Conservation (phyloP, 2,797 vertebrate genomes). For the Dicrostonyx torquatus region DNA sequence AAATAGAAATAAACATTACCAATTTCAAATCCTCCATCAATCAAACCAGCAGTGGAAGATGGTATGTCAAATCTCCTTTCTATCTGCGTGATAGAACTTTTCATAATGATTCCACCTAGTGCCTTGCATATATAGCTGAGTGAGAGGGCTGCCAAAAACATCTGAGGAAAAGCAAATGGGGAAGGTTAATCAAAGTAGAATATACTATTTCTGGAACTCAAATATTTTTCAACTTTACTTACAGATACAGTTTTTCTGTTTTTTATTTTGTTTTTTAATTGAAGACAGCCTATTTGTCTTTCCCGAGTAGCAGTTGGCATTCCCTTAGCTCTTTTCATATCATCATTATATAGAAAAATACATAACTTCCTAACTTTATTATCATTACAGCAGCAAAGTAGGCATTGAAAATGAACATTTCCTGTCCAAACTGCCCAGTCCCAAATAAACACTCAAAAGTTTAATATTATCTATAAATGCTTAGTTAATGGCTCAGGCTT, state of each 20-base stretch:
- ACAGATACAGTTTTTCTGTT: background rate
- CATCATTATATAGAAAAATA: background rate
- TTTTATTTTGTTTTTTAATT: background rate
- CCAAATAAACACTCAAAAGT: no score
- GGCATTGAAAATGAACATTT: background rate
- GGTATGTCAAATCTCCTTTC: slow-evolving; percentile 94
- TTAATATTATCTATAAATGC: no score
- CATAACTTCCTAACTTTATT: slow-evolving; percentile 25
- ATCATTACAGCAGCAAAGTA: background rate
- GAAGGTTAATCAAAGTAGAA: background rate
- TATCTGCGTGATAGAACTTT: slow-evolving; percentile 94
- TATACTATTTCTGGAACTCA: background rate
- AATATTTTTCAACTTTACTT: slow-evolving; percentile 11
- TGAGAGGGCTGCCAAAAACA: slow-evolving; percentile 90
- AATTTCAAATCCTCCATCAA: slow-evolving; percentile 95
- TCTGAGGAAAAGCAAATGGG: slow-evolving; percentile 81
- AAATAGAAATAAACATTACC: slow-evolving; percentile 86
- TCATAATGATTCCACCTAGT: slow-evolving; percentile 89
- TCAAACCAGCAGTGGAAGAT: slow-evolving; percentile 90
- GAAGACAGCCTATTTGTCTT: background rate
- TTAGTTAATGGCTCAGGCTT: no score
- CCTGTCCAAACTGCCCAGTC: no score
- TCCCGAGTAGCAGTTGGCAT: background rate
- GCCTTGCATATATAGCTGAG: slow-evolving; percentile 91
- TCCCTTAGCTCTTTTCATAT: background rate